A percentile compares a stretch with the other conserved stretches of the same genome.
Evolutionary conservation across 2,888 invertebrate species (phyloP).

Genomic region (Apamea monoglypha): DNA sequence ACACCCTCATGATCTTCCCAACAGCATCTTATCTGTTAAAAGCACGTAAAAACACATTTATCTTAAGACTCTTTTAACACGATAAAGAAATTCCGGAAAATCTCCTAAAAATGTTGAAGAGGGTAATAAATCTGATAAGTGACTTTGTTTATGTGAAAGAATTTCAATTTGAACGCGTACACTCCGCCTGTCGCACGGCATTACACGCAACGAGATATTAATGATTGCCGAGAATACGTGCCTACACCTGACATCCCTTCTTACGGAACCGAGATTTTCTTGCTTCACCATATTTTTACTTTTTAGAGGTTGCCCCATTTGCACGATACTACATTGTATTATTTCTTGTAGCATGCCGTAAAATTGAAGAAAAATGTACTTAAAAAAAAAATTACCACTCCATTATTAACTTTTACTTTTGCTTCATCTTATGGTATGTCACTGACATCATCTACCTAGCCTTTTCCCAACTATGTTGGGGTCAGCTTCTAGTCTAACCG

Average conservation of each 20-base stretch:
- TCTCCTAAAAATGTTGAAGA: slow-evolving; percentile 56
- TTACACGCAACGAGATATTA: slow-evolving; percentile 81
- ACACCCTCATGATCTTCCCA: not conserved
- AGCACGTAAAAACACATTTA: slow-evolving; percentile 1
- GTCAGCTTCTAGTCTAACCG: too few species aligned
- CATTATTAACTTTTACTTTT: too few species aligned
- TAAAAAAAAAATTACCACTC: too few species aligned
- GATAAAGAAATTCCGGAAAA: slow-evolving; percentile 48
- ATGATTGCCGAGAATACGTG: slow-evolving; percentile 76
- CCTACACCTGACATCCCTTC: slow-evolving; percentile 40
- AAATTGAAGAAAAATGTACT: too few species aligned
- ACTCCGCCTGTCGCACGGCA: slow-evolving; percentile 80
- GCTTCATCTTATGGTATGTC: too few species aligned
- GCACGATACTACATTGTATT: too few species aligned
- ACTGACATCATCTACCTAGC: too few species aligned
- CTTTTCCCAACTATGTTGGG: too few species aligned
- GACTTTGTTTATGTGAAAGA: slow-evolving; percentile 82
- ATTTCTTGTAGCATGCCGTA: not conserved
- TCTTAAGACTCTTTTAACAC: slow-evolving; percentile 17
- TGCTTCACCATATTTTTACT: not conserved
- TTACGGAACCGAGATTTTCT: not conserved
- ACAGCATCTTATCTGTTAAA: not conserved
- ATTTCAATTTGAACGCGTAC: slow-evolving; percentile 82
- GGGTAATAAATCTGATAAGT: slow-evolving; percentile 83
- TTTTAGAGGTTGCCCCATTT: not conserved